Conservation (phyloP, 2,113 vertebrate genomes). For the Silurus glanis region DNA sequence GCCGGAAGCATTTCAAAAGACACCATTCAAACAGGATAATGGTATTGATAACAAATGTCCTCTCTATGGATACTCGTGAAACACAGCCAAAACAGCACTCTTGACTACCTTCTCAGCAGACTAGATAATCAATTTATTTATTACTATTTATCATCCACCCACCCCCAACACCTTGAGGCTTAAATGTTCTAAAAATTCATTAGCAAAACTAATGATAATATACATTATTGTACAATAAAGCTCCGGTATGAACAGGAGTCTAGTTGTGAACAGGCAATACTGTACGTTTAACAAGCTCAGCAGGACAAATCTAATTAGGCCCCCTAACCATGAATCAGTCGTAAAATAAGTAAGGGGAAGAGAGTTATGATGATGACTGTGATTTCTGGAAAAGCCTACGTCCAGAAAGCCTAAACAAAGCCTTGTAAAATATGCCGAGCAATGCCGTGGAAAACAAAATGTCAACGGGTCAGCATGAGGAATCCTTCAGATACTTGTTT, state of each 20-base stretch:
- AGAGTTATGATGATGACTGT: constrained; percentile 6
- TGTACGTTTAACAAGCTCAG: constrained; percentile 3
- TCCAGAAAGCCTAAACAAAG: background rate
- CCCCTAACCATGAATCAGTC: background rate
- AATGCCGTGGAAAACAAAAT: background rate
- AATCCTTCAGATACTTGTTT: constrained; percentile 21
- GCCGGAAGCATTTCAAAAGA: background rate
- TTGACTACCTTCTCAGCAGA: background rate
- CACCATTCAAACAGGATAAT: background rate
- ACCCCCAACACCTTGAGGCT: background rate
- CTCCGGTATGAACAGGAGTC: background rate
- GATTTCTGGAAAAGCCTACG: background rate
- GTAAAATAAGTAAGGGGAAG: background rate
- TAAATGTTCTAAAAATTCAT: background rate
- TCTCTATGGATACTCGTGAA: too few species aligned
- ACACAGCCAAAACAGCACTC: background rate
- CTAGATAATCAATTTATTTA: background rate
- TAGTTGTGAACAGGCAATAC: constrained; percentile 8
- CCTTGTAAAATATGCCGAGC: background rate
- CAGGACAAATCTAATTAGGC: constrained; percentile 11
- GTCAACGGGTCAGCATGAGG: background rate
- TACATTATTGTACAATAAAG: background rate
- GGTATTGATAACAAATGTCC: too few species aligned
- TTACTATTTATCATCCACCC: too few species aligned
- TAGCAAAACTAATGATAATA: background rate